phyloP scores from a whole-genome alignment of 2,888 invertebrate genomes.

The Quadroppia sp. region DNA sequence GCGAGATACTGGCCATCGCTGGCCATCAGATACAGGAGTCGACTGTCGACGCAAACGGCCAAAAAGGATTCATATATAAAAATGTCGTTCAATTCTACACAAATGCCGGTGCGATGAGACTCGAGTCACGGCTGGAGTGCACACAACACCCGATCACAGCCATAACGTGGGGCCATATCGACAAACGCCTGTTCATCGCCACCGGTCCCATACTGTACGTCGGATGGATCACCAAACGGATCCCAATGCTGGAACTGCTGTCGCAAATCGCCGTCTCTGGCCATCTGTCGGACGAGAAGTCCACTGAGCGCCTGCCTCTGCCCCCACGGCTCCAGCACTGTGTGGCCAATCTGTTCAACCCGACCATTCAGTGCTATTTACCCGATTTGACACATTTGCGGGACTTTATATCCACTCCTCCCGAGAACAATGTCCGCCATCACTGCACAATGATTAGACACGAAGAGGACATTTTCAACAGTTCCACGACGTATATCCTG shows the following conservation, averaged over 20 bases:
- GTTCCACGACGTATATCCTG: slow-evolving; percentile 55
- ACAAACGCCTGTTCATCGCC: slow-evolving; percentile 86
- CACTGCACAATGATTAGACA: slow-evolving; percentile 98
- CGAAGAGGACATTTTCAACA: slow-evolving; percentile 61
- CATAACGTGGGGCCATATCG: slow-evolving; percentile 97
- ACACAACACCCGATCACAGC: slow-evolving; percentile 77
- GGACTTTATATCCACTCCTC: slow-evolving; percentile 89
- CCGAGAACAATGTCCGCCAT: slow-evolving; percentile 73
- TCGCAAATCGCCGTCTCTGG: slow-evolving; percentile 64
- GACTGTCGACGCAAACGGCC: not conserved
- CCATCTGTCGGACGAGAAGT: slow-evolving; percentile 61
- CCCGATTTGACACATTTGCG: slow-evolving; percentile 81
- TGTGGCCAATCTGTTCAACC: slow-evolving; percentile 79
- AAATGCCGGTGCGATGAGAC: slow-evolving; percentile 73
- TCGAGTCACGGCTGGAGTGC: slow-evolving; percentile 44
- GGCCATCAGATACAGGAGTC: slow-evolving; percentile 56
- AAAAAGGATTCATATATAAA: slow-evolving; percentile 34
- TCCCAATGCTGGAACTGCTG: slow-evolving; percentile 83
- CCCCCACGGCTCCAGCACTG: slow-evolving; percentile 80
- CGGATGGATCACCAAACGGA: slow-evolving; percentile 81
- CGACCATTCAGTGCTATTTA: slow-evolving; percentile 93
- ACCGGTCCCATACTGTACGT: slow-evolving; percentile 82
- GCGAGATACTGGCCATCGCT: slow-evolving; percentile 84
- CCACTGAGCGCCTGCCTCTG: slow-evolving; percentile 73
- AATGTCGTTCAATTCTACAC: slow-evolving; percentile 76